phyloP scores from a whole-genome alignment of 2,113 vertebrate genomes.

The Aix galericulata region DNA sequence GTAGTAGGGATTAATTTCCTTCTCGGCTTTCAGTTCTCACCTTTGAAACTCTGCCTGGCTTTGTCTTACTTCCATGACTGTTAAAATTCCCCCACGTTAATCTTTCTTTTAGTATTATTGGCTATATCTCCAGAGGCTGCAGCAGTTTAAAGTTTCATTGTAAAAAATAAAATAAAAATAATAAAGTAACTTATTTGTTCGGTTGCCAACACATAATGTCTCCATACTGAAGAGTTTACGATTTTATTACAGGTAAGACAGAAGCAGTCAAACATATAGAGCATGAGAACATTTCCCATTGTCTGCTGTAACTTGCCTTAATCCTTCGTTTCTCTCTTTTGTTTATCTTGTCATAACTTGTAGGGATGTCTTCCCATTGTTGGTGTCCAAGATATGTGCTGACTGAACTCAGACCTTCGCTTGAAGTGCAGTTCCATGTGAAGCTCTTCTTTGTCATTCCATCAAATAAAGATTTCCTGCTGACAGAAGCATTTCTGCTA shows the following conservation, averaged over 20 bases:
- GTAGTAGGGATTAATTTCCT: slow-evolving; percentile 37
- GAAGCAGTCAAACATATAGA: not conserved
- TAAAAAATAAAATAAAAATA: not conserved
- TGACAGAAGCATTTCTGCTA: not conserved
- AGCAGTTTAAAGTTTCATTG: not conserved
- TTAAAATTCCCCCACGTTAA: slow-evolving; percentile 14
- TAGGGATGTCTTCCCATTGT: not conserved
- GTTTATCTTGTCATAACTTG: not conserved
- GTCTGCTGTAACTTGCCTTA: not conserved
- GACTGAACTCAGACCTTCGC: not conserved
- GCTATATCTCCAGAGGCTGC: not conserved
- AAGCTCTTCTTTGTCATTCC: not conserved
- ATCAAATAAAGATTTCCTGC: not conserved
- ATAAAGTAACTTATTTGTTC: not conserved
- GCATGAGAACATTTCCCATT: not conserved
- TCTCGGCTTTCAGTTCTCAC: not conserved
- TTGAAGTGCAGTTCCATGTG: not conserved
- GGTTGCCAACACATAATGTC: not conserved
- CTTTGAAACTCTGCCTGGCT: not conserved
- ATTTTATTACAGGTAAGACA: not conserved
- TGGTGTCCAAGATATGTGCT: not conserved
- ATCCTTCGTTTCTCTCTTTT: not conserved
- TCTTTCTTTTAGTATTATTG: slow-evolving; percentile 22
- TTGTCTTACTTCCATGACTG: slow-evolving; percentile 8
- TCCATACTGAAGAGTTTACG: not conserved